Base-by-base conservation (phyloP, 2,888 invertebrate genomes). In the Spisula solida region DNA sequence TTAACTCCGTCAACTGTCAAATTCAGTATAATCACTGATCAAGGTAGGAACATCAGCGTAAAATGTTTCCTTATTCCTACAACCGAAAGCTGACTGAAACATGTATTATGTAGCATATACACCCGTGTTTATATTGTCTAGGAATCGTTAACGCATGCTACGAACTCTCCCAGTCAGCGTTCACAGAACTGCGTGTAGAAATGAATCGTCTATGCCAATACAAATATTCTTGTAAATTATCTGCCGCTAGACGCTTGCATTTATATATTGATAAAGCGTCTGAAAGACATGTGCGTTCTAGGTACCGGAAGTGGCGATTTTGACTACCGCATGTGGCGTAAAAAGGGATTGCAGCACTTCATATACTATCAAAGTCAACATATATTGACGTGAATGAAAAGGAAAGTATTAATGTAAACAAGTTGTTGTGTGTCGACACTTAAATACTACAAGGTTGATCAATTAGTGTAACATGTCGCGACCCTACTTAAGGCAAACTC, bases 181-280 rank as follows among this genome's bases (percentile, higher is more conserved):
- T 66, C 20, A 41, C 82, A 25, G 51, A 75, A 47, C n/a, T 29
- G 25, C 48, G 83, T 83, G 83, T 83, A 83, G 70, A 70, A 70
- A 31, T 70, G 31, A 70, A 18, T 34, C 70, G 70, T 75, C 47
- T 83, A 83, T 83, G 48, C 83, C 70, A 75, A 70, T 83, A 83
- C 29, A 31, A 70, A 31, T 31, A 31, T 29, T 70, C 70, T 70
- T 31, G 29, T 70, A 70, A 51, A 70, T 70, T 14, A 70, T 70
- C 48, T 41, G 70, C 55, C 51, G 55, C 48, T 81, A 51, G 70
- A 55, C 84, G 41, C 78, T 84, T 84, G 84, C 78, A 84, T 47
- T 55, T 84, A 55, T 84, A 55, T 79, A 84, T 84, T 84, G 84
- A 84, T 84, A 84, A 79, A 84, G 78, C 70, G 48, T 25, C 51